A percentile compares a stretch with the other conserved stretches of the same genome.
Conservation (phyloP, 2,888 invertebrate species). For the Drosophila infuscata region DNA sequence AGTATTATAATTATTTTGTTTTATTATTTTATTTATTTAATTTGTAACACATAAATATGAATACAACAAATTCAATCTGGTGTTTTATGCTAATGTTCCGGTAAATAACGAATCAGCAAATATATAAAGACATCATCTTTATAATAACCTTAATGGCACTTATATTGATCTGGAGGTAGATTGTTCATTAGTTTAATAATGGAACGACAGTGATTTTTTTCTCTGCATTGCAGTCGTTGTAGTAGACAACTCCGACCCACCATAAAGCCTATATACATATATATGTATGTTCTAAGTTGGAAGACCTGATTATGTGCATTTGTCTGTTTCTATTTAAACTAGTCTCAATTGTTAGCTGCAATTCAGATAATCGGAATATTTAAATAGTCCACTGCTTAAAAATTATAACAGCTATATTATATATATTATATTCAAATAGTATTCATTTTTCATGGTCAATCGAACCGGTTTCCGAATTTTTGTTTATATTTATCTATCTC, state of each 20-base stretch:
- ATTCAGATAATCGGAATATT: background rate
- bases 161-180: background rate
- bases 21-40: constrained; percentile 16
- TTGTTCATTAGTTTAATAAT: background rate
- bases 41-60: constrained; percentile 13
- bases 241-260: background rate
- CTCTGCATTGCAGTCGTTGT: background rate
- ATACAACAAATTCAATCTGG: constrained; percentile 8
- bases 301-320: background rate
- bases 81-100: background rate
- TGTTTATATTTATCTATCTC: background rate
- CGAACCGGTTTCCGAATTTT: background rate
- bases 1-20: constrained; percentile 4
- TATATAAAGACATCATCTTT: background rate
- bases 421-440: background rate
- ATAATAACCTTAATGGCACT: background rate
- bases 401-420: background rate
- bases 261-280: background rate
- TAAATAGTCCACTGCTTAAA: background rate
- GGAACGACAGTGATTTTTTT: background rate
- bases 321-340: background rate
- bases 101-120: background rate
- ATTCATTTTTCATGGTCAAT: background rate
- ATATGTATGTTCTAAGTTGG: background rate
- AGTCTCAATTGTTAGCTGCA: background rate